phyloP scores from a whole-genome alignment of 2,888 invertebrate genomes.

The Rambutsinella grinnellia region DNA sequence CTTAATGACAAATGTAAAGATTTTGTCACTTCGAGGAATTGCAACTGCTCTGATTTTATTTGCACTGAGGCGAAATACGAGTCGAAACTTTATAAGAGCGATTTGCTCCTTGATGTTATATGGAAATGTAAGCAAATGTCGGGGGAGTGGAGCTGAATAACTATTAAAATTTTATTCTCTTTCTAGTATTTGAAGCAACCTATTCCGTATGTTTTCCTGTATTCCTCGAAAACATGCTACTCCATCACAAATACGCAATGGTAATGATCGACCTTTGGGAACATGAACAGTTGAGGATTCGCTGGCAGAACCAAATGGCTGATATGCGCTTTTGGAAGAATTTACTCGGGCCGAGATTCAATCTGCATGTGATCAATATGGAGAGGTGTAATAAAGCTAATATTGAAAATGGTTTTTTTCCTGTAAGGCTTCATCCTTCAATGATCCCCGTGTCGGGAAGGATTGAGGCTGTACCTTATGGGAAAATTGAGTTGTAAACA shows the following conservation, averaged over 20 bases:
- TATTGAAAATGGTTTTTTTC: conserved; percentile 9
- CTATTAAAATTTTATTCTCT: background rate
- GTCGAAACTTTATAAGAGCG: conserved; percentile 1
- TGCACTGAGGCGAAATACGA: conserved; percentile 21
- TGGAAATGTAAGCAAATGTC: conserved; percentile 35
- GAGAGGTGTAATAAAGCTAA: conserved; percentile 34
- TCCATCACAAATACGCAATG: conserved; percentile 26
- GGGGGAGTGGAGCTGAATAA: no score
- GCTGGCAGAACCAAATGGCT: conserved; percentile 26
- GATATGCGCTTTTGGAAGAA: conserved; percentile 16
- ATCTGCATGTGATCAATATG: conserved; percentile 23
- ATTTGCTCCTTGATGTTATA: conserved; percentile 26
- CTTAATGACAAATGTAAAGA: conserved; percentile 30
- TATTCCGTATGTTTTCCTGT: conserved; percentile 35
- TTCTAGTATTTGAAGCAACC: conserved; percentile 19
- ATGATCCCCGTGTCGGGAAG: background rate
- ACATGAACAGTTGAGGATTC: background rate
- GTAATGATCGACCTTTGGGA: conserved; percentile 24
- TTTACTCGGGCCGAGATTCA: conserved; percentile 29
- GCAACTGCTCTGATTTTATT: conserved; percentile 18
- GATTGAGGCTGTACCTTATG: conserved; percentile 5
- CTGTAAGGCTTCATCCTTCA: background rate
- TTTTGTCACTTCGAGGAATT: conserved; percentile 7
- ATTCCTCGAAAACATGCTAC: conserved; percentile 16
- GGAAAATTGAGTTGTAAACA: no score